A percentile compares a stretch with the other conserved stretches of the same genome.
Evolutionary conservation across 2,797 vertebrate genomes (phyloP).

Genomic region (Gambusia yucatana): DNA sequence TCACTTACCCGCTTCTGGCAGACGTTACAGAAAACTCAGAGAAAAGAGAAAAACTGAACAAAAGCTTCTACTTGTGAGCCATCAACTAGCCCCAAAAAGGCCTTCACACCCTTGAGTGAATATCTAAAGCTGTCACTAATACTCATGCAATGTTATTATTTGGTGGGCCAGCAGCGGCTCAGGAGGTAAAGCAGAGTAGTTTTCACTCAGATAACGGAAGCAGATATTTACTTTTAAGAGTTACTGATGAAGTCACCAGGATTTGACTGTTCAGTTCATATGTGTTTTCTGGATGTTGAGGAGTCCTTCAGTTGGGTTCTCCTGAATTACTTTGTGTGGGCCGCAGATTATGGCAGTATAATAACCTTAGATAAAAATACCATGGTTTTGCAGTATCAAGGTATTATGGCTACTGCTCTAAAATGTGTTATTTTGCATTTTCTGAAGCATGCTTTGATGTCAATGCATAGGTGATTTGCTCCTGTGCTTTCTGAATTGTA

Average conservation of each 20-base stretch:
- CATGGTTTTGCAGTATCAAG: no score
- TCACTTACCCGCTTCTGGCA: neutral
- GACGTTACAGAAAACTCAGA: neutral
- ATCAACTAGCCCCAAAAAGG: neutral
- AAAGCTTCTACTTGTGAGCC: neutral
- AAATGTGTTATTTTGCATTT: no score
- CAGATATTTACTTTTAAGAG: neutral
- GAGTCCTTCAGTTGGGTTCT: neutral
- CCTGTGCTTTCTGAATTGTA: no score
- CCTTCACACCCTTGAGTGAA: neutral
- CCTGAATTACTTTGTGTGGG: neutral
- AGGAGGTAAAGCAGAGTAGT: neutral
- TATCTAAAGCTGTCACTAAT: no score
- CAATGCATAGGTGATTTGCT: no score
- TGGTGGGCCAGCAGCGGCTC: no score
- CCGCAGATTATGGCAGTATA: no score
- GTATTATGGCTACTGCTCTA: no score
- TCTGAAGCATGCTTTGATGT: no score
- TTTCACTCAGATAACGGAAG: neutral
- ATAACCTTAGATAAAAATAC: no score
- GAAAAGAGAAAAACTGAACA: neutral
- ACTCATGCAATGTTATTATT: no score
- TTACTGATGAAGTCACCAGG: neutral
- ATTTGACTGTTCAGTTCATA: neutral
- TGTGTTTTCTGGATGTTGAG: neutral